A percentile compares a stretch with the other conserved stretches of the same genome.
These are phyloP conservation scores for Ricordea florida DNA, from an alignment of 92 coral and sea anemone species.

Conservation along the genomic window DNA sequence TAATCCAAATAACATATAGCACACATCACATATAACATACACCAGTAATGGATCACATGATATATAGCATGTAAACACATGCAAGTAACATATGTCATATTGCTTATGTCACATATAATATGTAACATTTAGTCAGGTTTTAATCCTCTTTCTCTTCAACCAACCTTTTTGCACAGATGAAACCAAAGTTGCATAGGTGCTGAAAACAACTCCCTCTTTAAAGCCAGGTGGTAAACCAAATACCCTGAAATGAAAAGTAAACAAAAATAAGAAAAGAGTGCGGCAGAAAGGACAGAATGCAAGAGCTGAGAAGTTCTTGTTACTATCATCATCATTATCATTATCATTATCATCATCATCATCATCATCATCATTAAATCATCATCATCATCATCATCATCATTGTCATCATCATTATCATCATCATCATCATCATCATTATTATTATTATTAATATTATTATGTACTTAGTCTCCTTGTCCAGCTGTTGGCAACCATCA, in stretches of 20 bases:
- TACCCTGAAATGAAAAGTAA: slow-evolving; percentile 53
- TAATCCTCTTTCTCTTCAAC: no score
- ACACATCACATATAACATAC: no score
- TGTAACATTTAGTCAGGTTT: background rate
- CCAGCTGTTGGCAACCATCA: slow-evolving; percentile 98
- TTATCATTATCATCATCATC: background rate
- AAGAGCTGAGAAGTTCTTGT: background rate
- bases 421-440: background rate
- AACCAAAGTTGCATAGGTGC: slow-evolving; percentile 96
- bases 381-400: background rate
- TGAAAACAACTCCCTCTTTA: slow-evolving; percentile 95
- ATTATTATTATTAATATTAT: background rate
- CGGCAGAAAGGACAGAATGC: no score
- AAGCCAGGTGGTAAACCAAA: slow-evolving; percentile 94
- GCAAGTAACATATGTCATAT: background rate
- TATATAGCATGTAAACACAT: background rate
- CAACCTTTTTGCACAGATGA: slow-evolving; percentile 88
- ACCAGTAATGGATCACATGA: no score
- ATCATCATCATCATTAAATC: slow-evolving; percentile 4
- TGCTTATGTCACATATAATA: no score
- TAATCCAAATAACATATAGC: no score
- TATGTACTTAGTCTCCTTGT: slow-evolving; percentile 88
- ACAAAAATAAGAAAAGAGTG: background rate
- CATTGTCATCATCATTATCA: slow-evolving; percentile 22
- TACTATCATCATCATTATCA: background rate